A percentile compares a stretch with the other conserved stretches of the same genome.
These are phyloP conservation scores for Recurvirostra avosetta DNA, from an alignment of 2,113 vertebrate species.

Conservation along the genomic window DNA sequence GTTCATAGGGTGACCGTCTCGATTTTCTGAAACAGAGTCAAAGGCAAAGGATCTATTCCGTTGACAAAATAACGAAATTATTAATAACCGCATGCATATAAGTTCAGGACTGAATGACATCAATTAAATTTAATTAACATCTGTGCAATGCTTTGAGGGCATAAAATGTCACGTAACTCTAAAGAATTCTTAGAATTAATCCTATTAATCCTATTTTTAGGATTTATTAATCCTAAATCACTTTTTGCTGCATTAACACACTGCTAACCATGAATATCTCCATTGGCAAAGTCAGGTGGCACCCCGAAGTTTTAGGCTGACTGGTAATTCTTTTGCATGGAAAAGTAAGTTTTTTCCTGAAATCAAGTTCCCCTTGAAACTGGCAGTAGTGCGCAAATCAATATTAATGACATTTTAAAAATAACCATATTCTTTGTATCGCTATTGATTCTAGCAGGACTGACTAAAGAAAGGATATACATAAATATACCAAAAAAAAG, in stretches of 20 bases:
- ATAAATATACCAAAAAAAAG: neutral
- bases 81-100: slow-evolving; percentile 5
- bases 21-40: neutral
- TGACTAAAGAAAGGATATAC: neutral
- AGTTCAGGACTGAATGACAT: neutral
- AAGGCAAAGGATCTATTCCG: neutral
- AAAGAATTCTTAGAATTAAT: slow-evolving; percentile 21
- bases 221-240: slow-evolving; percentile 17
- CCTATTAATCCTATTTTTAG: slow-evolving; percentile 42
- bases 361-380: neutral
- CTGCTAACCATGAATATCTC: neutral
- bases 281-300: neutral
- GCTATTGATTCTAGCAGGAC: slow-evolving; percentile 6
- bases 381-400: neutral
- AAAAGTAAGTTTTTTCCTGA: neutral
- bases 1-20: neutral
- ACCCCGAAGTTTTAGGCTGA: neutral
- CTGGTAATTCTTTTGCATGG: neutral
- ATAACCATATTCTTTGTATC: neutral
- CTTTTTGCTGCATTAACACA: neutral
- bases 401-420: neutral
- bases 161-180: neutral
- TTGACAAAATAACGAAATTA: slow-evolving; percentile 8
- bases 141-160: neutral
- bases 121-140: slow-evolving; percentile 51